phyloP scores from a whole-genome alignment of 2,113 vertebrate species.

The Neodontobutis hainanensis region DNA sequence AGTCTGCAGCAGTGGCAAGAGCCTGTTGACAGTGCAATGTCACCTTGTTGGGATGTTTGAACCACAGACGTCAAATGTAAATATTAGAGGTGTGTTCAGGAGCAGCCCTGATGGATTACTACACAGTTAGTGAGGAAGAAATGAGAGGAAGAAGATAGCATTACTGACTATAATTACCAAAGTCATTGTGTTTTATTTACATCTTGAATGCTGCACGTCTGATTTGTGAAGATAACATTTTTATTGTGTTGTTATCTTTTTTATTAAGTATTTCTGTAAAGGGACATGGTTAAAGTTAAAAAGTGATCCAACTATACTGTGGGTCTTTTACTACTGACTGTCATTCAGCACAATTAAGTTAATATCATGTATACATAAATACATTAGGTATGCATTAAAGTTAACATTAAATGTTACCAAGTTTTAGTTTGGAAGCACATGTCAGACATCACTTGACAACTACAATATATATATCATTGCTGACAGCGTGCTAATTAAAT shows the following conservation, averaged over 20 bases:
- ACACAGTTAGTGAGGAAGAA: not conserved
- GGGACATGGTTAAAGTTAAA: no score
- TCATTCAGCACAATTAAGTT: no score
- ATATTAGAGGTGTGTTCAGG: conserved; percentile 5
- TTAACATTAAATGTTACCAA: no score
- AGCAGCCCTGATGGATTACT: conserved; percentile 10
- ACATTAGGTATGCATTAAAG: no score
- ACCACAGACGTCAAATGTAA: not conserved
- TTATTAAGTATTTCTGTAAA: no score
- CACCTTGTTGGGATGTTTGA: conserved; percentile 6
- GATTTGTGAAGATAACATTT: no score
- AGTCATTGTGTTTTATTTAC: conserved; percentile 5
- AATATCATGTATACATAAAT: no score
- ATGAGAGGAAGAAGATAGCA: not conserved
- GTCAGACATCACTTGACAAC: not conserved
- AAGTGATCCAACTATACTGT: no score
- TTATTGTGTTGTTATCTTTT: no score
- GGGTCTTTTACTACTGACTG: no score
- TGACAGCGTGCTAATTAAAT: not conserved
- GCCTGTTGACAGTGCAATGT: conserved; percentile 7
- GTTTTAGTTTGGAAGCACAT: no score
- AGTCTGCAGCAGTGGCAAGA: not conserved
- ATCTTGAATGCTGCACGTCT: not conserved
- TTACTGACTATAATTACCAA: not conserved
- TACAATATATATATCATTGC: not conserved